Base-by-base conservation (phyloP, 2,113 vertebrate genomes). In the Symphodus melops region DNA sequence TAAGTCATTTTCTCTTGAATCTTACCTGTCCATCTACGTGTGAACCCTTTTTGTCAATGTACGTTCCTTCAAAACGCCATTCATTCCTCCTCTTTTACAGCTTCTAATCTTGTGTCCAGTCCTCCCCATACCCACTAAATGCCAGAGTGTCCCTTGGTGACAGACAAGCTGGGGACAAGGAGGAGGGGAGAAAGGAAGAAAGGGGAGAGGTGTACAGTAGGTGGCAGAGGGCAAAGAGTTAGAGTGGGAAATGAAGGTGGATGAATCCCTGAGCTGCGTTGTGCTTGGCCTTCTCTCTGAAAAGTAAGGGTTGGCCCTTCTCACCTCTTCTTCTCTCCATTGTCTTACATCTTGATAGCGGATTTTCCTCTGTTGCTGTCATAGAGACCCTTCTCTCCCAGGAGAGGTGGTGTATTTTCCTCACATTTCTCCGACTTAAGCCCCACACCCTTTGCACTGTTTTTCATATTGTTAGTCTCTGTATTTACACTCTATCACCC, bases 121-220 rank as follows among this genome's bases (percentile, higher is more conserved):
- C 72, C 51, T 60, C 72, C 51, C 36, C 63, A 63, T 76, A 52
- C 58, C 65, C 63, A 73, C 78, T 67, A 72, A 64, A 82, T 84
- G 85, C 56, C 65, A 88, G 75, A 89, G 75, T 82, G 81, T 91
- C 87, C 86, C 88, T 75, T 52, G 66, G 85, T 82, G 85, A 86
- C 75, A 76, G 77, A 58, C 72, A 82, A 61, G 74, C 59, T 19
- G 72, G 71, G 62, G 71, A 79, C 71, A 81, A 79, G 66, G 67
- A 65, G 84, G 61, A 86, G 68, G 74, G 80, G 80, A 72, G 16
- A 48, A 3, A 41, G 64, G 59, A 68, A 63, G 58, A 62, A 33
- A 51, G 61, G 52, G 66, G 71, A 68, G 54, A 39, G 44, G 25
- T 51, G 63, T n/a, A n/a, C n/a, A n/a, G n/a, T 42, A 65, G 57